Evolutionary conservation across 2,113 vertebrate genomes (phyloP).

Genomic region (Macquaria australasica): DNA sequence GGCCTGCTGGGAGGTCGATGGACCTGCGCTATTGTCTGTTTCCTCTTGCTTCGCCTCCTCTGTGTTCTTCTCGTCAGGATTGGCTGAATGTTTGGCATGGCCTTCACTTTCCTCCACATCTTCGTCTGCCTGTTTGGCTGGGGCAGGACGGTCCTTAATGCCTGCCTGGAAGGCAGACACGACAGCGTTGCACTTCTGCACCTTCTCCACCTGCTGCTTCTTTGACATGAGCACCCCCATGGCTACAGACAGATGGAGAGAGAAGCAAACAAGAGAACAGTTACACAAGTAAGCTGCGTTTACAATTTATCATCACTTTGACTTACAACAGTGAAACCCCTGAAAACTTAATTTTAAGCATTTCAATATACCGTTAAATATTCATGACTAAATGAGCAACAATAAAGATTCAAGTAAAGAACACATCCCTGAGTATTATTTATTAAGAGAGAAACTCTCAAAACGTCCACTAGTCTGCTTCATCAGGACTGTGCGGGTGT

Average conservation of each 20-base stretch:
- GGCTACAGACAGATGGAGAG: conserved; percentile 70
- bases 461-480: neutral
- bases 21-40: conserved; percentile 61
- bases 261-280: conserved; percentile 20
- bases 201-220: conserved; percentile 97
- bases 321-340: neutral
- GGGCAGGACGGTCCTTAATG: conserved; percentile 86
- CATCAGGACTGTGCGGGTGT: neutral
- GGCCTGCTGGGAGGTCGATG: conserved; percentile 71
- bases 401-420: neutral
- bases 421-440: neutral
- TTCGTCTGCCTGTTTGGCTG: conserved; percentile 67
- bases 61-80: conserved; percentile 67
- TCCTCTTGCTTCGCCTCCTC: conserved; percentile 75
- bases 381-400: neutral
- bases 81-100: conserved; percentile 73
- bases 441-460: neutral
- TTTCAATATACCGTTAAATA: neutral
- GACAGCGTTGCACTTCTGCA: conserved; percentile 94
- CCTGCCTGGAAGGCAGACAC: conserved; percentile 95
- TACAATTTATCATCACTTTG: neutral
- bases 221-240: conserved; percentile 99
- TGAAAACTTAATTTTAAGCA: neutral
- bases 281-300: neutral
- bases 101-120: conserved; percentile 80